Evolutionary conservation across 2,888 invertebrate genomes (phyloP).

Genomic region (Philereme vetulata): DNA sequence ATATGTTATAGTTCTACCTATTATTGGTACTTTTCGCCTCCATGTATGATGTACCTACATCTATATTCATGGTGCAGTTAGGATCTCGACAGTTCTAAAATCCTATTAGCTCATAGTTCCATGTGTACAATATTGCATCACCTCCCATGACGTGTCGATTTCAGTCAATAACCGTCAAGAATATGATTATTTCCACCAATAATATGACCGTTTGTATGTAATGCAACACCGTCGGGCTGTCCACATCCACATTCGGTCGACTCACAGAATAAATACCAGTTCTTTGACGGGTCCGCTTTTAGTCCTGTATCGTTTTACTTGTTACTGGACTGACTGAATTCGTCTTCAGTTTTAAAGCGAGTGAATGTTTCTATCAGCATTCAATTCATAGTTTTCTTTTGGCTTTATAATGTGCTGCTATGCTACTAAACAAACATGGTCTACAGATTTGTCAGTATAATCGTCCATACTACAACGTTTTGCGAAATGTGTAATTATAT

Average conservation of each 20-base stretch:
- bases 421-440: too few species aligned
- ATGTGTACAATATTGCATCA: conserved; percentile 15
- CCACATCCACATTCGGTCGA: conserved; percentile 52
- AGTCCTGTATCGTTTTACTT: conserved; percentile 60
- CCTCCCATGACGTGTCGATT: conserved; percentile 15
- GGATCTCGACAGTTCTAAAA: conserved; percentile 11
- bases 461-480: too few species aligned
- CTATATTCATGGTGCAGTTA: not conserved
- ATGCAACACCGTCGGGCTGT: conserved; percentile 46
- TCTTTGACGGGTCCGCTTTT: conserved; percentile 64
- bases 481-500: too few species aligned
- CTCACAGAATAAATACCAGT: conserved; percentile 16
- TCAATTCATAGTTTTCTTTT: not conserved
- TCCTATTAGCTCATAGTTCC: not conserved
- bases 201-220: conserved; percentile 42
- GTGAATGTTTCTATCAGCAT: not conserved
- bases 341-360: conserved; percentile 11
- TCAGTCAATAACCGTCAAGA: conserved; percentile 14
- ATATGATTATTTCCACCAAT: conserved; percentile 30
- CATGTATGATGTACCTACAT: too few species aligned
- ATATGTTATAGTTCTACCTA: too few species aligned
- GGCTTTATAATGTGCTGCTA: too few species aligned
- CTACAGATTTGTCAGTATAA: too few species aligned
- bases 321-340: conserved; percentile 39
- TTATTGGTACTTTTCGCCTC: too few species aligned